These are phyloP conservation scores for Anoplopoma fimbria DNA, from an alignment of 2,113 vertebrate genomes.

Conservation along the genomic window DNA sequence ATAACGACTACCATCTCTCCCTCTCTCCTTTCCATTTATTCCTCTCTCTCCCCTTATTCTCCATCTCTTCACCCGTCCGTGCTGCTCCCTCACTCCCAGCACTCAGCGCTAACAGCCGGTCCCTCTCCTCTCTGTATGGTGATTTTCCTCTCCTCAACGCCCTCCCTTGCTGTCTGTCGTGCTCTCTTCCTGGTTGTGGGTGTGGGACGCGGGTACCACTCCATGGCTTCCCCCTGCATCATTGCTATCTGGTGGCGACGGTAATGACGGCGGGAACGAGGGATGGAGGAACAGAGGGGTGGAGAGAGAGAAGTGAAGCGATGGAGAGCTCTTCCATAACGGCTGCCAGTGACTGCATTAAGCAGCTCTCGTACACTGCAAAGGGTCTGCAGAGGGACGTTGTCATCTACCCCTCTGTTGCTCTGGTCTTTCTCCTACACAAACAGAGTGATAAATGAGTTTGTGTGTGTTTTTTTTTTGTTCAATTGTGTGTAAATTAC, in stretches of 20 bases:
- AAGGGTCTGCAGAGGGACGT: slow-evolving; percentile 59
- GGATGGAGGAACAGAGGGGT: slow-evolving; percentile 39
- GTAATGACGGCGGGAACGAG: slow-evolving; percentile 69
- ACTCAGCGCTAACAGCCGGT: slow-evolving; percentile 50
- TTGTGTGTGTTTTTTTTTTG: background rate
- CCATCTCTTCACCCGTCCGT: slow-evolving; percentile 31
- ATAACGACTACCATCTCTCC: slow-evolving; percentile 45
- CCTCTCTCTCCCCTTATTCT: slow-evolving; percentile 23
- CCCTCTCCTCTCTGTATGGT: slow-evolving; percentile 51
- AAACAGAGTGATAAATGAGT: background rate
- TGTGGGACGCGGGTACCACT: slow-evolving; percentile 64
- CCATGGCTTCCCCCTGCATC: slow-evolving; percentile 54
- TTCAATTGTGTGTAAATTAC: slow-evolving; percentile 33
- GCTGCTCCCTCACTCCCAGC: slow-evolving; percentile 43
- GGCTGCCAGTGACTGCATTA: slow-evolving; percentile 77
- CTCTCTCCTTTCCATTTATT: slow-evolving; percentile 36
- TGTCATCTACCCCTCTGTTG: slow-evolving; percentile 57
- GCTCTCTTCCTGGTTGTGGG: slow-evolving; percentile 25
- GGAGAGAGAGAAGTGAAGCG: slow-evolving; percentile 47
- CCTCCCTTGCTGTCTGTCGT: slow-evolving; percentile 35
- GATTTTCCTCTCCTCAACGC: slow-evolving; percentile 52
- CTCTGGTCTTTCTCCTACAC: slow-evolving; percentile 37
- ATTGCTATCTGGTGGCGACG: slow-evolving; percentile 67
- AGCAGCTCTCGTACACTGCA: slow-evolving; percentile 34
- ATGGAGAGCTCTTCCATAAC: slow-evolving; percentile 51